phyloP scores from a whole-genome alignment of 2,888 invertebrate species.

The Oegoconia quadripuncta region DNA sequence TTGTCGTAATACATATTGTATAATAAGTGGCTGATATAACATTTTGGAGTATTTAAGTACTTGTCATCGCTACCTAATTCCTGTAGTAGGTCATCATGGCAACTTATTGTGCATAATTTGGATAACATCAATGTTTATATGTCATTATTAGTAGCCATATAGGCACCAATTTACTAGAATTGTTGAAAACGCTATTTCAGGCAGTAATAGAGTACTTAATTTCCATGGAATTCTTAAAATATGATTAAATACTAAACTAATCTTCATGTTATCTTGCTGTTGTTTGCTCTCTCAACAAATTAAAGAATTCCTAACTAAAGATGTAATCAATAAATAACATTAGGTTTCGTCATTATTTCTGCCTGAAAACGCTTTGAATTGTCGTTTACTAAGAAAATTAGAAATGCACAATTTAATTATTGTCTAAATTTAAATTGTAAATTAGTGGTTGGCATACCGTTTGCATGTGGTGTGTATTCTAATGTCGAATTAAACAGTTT shows the following conservation, averaged over 20 bases:
- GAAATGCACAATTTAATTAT: constrained; percentile 26
- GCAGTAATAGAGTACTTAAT: constrained; percentile 22
- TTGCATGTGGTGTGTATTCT: constrained; percentile 31
- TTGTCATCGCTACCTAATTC: neutral
- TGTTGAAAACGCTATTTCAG: constrained; percentile 27
- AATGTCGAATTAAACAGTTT: constrained; percentile 26
- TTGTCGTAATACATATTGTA: too few relatives aligned
- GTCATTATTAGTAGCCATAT: constrained; percentile 38
- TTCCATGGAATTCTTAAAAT: neutral
- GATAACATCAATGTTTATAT: constrained; percentile 40
- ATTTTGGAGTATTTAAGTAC: neutral
- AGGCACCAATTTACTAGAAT: constrained; percentile 38
- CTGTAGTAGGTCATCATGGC: neutral
- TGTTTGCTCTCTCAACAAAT: too few relatives aligned
- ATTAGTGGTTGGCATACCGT: constrained; percentile 30
- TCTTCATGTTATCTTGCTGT: too few relatives aligned
- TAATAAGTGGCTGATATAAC: neutral
- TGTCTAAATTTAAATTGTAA: constrained; percentile 24
- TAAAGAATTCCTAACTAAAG: too few relatives aligned
- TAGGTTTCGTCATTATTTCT: constrained; percentile 5
- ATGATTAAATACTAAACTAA: too few relatives aligned
- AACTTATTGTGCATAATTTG: constrained; percentile 24
- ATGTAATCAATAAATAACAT: too few relatives aligned
- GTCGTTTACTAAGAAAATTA: constrained; percentile 19
- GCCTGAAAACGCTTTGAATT: constrained; percentile 10